Percentiles rank a stretch among this genome's conserved stretches.
Evolutionary conservation across 2,888 invertebrate species (phyloP).

Genomic region (Allygus modestus): DNA sequence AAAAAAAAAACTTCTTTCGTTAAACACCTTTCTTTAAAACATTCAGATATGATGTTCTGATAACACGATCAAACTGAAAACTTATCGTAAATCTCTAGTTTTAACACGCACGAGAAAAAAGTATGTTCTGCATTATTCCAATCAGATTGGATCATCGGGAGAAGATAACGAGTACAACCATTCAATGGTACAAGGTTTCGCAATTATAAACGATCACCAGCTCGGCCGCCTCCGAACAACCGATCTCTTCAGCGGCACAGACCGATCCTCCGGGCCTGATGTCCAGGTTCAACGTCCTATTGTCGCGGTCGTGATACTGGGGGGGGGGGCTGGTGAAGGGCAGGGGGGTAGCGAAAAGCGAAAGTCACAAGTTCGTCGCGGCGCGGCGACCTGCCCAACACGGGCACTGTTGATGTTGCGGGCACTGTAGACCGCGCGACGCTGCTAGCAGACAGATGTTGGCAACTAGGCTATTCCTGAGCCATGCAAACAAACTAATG

Average conservation of each 20-base stretch:
- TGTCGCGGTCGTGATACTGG: neutral
- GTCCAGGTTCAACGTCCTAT: constrained; percentile 16
- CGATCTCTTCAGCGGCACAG: neutral
- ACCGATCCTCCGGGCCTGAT: neutral
- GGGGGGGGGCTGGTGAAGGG: constrained; percentile 4
- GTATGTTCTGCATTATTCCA: neutral
- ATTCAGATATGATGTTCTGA: too few species aligned
- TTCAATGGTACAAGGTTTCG: neutral
- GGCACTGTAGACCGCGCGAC: neutral
- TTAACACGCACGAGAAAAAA: too few species aligned
- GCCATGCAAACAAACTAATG: too few species aligned
- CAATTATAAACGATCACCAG: neutral
- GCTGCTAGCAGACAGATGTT: too few species aligned
- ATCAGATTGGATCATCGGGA: neutral
- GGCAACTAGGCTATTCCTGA: too few species aligned
- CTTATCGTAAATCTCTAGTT: too few species aligned
- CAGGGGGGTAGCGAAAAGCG: neutral
- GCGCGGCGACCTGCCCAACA: neutral
- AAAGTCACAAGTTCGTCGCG: neutral
- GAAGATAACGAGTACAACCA: neutral
- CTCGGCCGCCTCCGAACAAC: neutral
- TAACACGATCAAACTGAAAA: too few species aligned
- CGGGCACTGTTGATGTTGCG: neutral
- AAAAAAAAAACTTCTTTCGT: too few species aligned
- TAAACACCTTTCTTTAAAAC: too few species aligned